Base-by-base conservation (phyloP, 2,888 invertebrate genomes). In the Kryphioiulus occultus region DNA sequence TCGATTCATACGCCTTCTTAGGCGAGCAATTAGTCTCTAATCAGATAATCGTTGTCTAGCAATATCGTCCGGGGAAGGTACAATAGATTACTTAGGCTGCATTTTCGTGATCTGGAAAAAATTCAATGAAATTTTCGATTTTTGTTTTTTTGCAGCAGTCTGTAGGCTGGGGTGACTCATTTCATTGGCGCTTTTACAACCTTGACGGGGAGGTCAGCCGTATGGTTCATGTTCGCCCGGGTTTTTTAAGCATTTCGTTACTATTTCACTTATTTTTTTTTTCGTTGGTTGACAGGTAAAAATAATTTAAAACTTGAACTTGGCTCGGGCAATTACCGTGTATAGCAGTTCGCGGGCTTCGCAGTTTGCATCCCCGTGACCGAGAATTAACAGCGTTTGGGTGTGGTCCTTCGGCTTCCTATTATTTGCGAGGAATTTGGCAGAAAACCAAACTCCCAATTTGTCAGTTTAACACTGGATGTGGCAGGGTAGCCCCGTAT, bases 371-470 rank as follows among this genome's bases (percentile, higher is more conserved):
- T 68, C 59, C 22, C 22, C 59, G 12, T 68, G 59, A 68, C 59
- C 59, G 10, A 68, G 22, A 9, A n/a, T n/a, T n/a, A n/a, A 26
- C 59, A n/a, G 9, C 22, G 22, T 26, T 68, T 68, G 59, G 59
- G 59, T 68, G 59, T 68, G 59, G 59, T 68, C 59, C 59, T 68
- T 22, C 22, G 59, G 59, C 22, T 68, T 68, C 59, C 59, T 68
- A 68, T 68, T 68, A 68, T 68, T 68, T 68, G 59, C 26, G 59
- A 68, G 59, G 59, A 68, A 68, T 68, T 68, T 68, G 59, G 22
- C 59, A 68, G 59, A 68, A 68, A 68, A 68, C 59, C 59, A 68
- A 68, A 22, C 59, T 68, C 22, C 59, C 59, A 68, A 68, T 68
- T 68, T 68, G 59, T 68, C 59, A 68, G 59, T 68, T 68, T 68